These are phyloP conservation scores for Catharus bicknelli DNA, from an alignment of 2,113 vertebrate species.

Conservation along the genomic window DNA sequence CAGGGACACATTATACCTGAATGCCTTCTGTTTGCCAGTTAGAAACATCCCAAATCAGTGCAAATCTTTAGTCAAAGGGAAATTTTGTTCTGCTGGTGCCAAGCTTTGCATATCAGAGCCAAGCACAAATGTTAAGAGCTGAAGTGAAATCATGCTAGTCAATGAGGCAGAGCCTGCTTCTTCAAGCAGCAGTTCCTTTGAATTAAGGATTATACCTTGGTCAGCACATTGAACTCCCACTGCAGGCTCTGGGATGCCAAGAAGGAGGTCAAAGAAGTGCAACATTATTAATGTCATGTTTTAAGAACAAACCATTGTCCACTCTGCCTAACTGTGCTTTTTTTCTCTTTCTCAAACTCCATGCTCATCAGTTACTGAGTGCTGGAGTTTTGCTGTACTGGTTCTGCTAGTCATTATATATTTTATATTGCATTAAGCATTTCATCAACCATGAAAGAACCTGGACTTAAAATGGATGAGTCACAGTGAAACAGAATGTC, in stretches of 20 bases:
- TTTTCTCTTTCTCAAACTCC: background rate
- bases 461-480: background rate
- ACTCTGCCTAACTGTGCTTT: background rate
- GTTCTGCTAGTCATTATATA: background rate
- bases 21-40: background rate
- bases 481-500: background rate
- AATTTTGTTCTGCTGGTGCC: background rate
- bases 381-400: background rate
- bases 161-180: constrained; percentile 45
- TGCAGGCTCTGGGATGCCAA: background rate
- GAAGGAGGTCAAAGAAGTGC: constrained; percentile 18
- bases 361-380: background rate
- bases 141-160: constrained; percentile 21
- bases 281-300: constrained; percentile 24
- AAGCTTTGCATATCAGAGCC: background rate
- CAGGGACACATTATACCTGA: background rate
- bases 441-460: background rate
- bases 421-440: background rate
- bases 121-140: background rate
- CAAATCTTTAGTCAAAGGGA: background rate
- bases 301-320: constrained; percentile 16
- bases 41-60: background rate
- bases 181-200: constrained; percentile 16
- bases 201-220: constrained; percentile 37
- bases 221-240: constrained; percentile 36